A percentile compares a stretch with the other conserved stretches of the same genome.
These are phyloP conservation scores for Poeciliopsis presidionis DNA, from an alignment of 2,797 vertebrate species.

Conservation along the genomic window DNA sequence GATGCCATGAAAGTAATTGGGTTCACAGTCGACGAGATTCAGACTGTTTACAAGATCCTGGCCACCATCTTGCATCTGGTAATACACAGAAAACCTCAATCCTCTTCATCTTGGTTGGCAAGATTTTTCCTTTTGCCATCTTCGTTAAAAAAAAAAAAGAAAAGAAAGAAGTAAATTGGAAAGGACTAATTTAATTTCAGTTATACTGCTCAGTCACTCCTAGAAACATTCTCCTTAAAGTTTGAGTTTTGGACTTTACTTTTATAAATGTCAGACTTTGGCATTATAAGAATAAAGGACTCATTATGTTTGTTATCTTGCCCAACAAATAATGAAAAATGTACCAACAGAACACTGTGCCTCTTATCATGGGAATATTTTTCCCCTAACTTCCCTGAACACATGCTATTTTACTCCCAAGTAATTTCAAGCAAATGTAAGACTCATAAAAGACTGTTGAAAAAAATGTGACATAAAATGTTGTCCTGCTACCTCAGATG, in stretches of 20 bases:
- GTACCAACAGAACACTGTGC: background rate
- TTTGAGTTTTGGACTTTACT: background rate
- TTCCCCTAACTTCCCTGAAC: background rate
- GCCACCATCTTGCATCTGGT: constrained; percentile 96
- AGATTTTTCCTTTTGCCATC: background rate
- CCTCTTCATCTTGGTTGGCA: background rate
- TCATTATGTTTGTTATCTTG: background rate
- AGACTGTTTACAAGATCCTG: constrained; percentile 95
- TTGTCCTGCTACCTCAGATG: background rate
- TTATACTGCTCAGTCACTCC: background rate
- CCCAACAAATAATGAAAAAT: background rate
- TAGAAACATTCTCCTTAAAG: background rate
- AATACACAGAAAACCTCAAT: constrained; percentile 37
- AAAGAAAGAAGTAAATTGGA: background rate
- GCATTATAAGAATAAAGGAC: background rate
- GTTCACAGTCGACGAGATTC: constrained; percentile 93
- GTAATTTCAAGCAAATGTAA: background rate
- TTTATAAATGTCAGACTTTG: constrained; percentile 1
- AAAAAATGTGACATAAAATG: background rate
- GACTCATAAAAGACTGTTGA: background rate
- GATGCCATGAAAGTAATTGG: constrained; percentile 99
- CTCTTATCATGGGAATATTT: background rate
- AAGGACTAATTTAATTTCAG: background rate
- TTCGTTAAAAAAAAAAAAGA: background rate
- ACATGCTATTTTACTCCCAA: background rate